A percentile compares a stretch with the other conserved stretches of the same genome.
phyloP scores from a whole-genome alignment of 2,113 vertebrate species.

The Gobiocypris rarus region DNA sequence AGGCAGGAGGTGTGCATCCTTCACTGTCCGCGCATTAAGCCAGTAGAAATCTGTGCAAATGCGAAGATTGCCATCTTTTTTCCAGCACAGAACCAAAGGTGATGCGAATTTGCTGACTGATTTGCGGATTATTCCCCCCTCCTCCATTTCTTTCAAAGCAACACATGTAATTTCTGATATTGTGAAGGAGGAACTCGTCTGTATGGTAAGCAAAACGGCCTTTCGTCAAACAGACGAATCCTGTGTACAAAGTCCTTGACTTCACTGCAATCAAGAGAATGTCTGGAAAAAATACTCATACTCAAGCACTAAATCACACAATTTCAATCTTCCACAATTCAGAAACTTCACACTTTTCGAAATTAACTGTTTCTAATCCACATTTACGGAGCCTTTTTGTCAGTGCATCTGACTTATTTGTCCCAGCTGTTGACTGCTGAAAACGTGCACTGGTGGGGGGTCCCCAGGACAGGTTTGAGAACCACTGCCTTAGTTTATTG shows the following conservation, averaged over 20 bases:
- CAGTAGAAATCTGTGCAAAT: background rate
- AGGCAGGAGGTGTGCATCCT: background rate
- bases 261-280: conserved; percentile 35
- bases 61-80: background rate
- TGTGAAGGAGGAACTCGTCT: conserved; percentile 1
- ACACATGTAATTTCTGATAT: conserved; percentile 1
- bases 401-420: background rate
- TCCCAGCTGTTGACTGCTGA: background rate
- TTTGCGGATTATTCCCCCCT: background rate
- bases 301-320: background rate
- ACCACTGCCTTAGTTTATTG: no score
- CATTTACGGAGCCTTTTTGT: background rate
- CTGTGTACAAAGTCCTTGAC: conserved; percentile 32
- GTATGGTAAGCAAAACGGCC: background rate
- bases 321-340: background rate
- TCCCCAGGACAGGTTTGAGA: no score
- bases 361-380: background rate
- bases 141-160: background rate
- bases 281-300: conserved; percentile 36
- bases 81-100: conserved; percentile 10
- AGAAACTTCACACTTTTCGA: background rate
- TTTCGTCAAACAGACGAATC: background rate
- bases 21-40: background rate
- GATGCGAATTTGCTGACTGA: background rate
- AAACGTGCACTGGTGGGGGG: no score